A percentile compares a stretch with the other conserved stretches of the same genome.
Evolutionary conservation across 1,140 invertebrate genomes (phyloP).

Genomic region (Zaprionus lachaisei): DNA sequence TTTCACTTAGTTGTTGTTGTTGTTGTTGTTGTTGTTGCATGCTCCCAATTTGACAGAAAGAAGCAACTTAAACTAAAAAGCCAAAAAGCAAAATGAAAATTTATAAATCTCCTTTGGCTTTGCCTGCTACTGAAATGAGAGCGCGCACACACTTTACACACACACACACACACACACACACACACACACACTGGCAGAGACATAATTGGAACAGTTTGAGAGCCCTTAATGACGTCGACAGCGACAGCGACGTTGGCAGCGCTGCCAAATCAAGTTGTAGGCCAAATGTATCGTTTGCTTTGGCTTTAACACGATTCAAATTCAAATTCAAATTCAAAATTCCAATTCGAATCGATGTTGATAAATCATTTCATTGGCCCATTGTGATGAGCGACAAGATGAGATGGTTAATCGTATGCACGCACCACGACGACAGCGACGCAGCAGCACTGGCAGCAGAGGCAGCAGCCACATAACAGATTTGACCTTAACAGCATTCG

Average conservation of each 20-base stretch:
- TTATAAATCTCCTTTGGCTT: conserved; percentile 47
- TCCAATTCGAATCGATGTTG: conserved; percentile 48
- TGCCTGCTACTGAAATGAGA: conserved; percentile 59
- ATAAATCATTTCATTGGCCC: conserved; percentile 71
- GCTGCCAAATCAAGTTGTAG: conserved; percentile 48
- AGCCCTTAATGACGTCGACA: conserved; percentile 76
- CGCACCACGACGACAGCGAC: conserved; percentile 27
- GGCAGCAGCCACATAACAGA: conserved; percentile 56
- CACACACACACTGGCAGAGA: conserved; percentile 46
- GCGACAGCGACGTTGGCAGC: conserved; percentile 1
- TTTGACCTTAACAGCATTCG: conserved; percentile 74
- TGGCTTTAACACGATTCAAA: conserved; percentile 60
- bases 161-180: conserved; percentile 32
- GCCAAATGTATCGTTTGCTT: conserved; percentile 69
- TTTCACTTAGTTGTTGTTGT: conserved; percentile 50
- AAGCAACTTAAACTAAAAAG: conserved; percentile 51
- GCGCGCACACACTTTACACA: conserved; percentile 29
- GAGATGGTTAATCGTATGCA: conserved; percentile 40
- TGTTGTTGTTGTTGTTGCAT: conserved; percentile 19
- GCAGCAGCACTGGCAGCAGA: conserved; percentile 20
- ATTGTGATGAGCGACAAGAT: conserved; percentile 14
- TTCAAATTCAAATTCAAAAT: conserved; percentile 63
- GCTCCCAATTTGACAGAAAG: conserved; percentile 64
- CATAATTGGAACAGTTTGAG: conserved; percentile 80
- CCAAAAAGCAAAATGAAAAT: conserved; percentile 60